Conservation (phyloP, 2,113 vertebrate species). For the Psettodes erumei region DNA sequence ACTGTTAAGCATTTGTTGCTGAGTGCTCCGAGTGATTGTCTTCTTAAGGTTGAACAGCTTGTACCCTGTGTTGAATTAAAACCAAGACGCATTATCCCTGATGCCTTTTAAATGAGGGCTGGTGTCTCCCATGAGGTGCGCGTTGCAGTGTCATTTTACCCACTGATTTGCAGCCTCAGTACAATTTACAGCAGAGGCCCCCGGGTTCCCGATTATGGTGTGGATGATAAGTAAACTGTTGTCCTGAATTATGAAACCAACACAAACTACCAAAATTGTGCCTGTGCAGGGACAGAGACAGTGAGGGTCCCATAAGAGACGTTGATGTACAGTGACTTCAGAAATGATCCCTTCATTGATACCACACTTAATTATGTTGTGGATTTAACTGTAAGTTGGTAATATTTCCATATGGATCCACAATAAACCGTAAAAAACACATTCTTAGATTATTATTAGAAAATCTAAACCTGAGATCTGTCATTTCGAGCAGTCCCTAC, state of each 20-base stretch:
- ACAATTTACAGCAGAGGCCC: not conserved
- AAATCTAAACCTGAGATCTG: too few relatives aligned
- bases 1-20: not conserved
- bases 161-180: not conserved
- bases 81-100: not conserved
- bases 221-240: too few relatives aligned
- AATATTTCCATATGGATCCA: too few relatives aligned
- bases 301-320: too few relatives aligned
- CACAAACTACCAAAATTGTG: too few relatives aligned
- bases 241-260: too few relatives aligned
- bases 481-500: too few relatives aligned
- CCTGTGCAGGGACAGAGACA: too few relatives aligned
- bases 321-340: not conserved
- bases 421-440: too few relatives aligned
- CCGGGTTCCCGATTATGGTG: not conserved
- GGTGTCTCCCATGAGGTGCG: not conserved
- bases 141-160: not conserved
- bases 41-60: not conserved
- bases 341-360: not conserved
- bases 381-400: not conserved
- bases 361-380: not conserved
- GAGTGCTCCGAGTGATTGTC: not conserved
- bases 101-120: not conserved
- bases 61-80: not conserved
- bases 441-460: too few relatives aligned